Percentiles rank a stretch among this genome's conserved stretches.
These are phyloP conservation scores for Tretioscincus oriximinensis DNA, from an alignment of 2,113 vertebrate species.

Conservation along the genomic window DNA sequence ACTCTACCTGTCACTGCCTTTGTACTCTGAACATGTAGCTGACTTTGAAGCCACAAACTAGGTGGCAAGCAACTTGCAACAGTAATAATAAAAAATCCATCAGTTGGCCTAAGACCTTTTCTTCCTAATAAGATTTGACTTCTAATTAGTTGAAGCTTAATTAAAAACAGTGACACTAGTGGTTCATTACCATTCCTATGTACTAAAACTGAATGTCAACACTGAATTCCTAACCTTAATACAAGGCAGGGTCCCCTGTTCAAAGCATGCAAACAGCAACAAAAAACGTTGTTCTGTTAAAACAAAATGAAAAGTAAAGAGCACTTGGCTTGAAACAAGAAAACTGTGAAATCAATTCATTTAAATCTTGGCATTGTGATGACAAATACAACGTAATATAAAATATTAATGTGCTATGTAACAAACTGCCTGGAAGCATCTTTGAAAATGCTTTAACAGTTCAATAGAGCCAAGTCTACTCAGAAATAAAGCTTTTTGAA, in stretches of 20 bases:
- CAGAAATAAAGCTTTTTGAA: neutral
- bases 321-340: neutral
- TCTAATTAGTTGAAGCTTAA: slow-evolving; percentile 62
- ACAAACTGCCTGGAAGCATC: neutral
- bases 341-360: slow-evolving; percentile 23
- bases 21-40: neutral
- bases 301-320: neutral
- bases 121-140: slow-evolving; percentile 54
- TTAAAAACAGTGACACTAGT: slow-evolving; percentile 64
- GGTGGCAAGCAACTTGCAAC: neutral
- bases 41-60: neutral
- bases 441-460: neutral
- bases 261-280: neutral
- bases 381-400: neutral
- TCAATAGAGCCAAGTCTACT: neutral
- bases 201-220: slow-evolving; percentile 50
- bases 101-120: slow-evolving; percentile 44
- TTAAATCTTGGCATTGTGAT: slow-evolving; percentile 1
- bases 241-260: slow-evolving; percentile 36
- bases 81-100: neutral
- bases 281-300: neutral
- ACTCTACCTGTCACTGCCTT: too few relatives aligned
- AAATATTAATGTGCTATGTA: neutral
- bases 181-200: slow-evolving; percentile 43
- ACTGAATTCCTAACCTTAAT: slow-evolving; percentile 33